Evolutionary conservation across 2,113 vertebrate species (phyloP), one percentile per base, ranked within the genome.

Genomic region (Sylvia atricapilla): DNA sequence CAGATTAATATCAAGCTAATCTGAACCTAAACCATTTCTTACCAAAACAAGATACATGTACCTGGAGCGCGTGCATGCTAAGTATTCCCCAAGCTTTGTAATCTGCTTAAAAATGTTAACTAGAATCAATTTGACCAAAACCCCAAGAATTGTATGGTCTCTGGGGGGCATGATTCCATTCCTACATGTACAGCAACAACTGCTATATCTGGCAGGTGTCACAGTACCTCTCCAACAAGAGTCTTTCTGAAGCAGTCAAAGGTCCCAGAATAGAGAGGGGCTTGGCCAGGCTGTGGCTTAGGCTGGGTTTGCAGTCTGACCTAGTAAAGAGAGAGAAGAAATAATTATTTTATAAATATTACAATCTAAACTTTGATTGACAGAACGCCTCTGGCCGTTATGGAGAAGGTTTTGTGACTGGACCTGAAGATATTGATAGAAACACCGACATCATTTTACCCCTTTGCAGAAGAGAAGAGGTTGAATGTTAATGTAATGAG

Each of bases 221-320:
- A 50, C 74, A 23, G 70, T 98, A 99, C 99, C 99, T 99, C 99
- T 98, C 98, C 97, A 76, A 98, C 79, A 15, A 99, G 96, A 41
- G 99, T 99, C 97, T 99, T 99, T 91, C 94, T 98, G 94, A 99
- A 99, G 95, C 99, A 99, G 97, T 99, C 99, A 24, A 99, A 97
- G 63, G 99, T 99, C 63, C 99, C 99, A 22, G 97, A 90, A 83
- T 99, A 99, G 56, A 98, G 23, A 1, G 78, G 97, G 13, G 88
- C 16, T 78, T 99, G 98, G 33, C 99, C 99, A 12, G 98, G 98
- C 93, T 96, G 97, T 21, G 98, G 98, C 46, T 98, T 98, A 7
- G 99, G 97, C 89, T 99, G 99, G 33, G 99, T 99, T 95, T 99
- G 99, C 87, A 99, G 97, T 52, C 99, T 98, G 84, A 99, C 99